Conservation (phyloP, 1,140 invertebrate genomes). For the Dufourea novaeangliae region DNA sequence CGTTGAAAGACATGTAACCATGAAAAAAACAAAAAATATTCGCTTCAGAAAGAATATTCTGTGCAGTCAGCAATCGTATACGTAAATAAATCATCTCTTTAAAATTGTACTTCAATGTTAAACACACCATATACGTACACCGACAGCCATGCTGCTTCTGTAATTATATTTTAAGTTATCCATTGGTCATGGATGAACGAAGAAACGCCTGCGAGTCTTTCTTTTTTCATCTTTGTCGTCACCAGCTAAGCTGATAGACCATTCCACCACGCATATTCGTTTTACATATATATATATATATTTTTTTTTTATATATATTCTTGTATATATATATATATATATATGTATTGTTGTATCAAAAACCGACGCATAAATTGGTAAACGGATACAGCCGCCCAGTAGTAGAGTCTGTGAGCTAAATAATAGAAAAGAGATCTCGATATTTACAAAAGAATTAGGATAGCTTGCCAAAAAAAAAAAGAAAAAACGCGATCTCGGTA, state of each 20-base stretch:
- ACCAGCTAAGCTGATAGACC: background rate
- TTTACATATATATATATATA: background rate
- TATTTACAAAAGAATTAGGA: background rate
- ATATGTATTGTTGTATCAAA: background rate
- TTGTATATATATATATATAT: background rate
- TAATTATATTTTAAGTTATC: background rate
- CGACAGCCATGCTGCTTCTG: background rate
- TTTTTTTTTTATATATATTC: background rate
- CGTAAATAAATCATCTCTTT: background rate
- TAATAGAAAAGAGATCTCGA: background rate
- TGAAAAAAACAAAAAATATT: background rate
- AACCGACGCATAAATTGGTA: too few relatives aligned
- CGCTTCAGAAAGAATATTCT: background rate
- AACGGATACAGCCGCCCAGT: background rate
- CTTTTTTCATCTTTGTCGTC: background rate
- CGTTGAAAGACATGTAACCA: background rate
- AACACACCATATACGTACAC: constrained; percentile 1
- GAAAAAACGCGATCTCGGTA: background rate
- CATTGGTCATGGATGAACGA: constrained; percentile 5
- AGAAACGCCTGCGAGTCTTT: constrained; percentile 27
- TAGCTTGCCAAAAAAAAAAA: too few relatives aligned
- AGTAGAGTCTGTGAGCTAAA: background rate
- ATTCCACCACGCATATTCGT: background rate
- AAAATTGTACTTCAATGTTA: background rate
- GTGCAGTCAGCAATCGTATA: background rate